These are phyloP conservation scores for Pelodytes ibericus DNA, from an alignment of 2,797 vertebrate species.

Conservation along the genomic window DNA sequence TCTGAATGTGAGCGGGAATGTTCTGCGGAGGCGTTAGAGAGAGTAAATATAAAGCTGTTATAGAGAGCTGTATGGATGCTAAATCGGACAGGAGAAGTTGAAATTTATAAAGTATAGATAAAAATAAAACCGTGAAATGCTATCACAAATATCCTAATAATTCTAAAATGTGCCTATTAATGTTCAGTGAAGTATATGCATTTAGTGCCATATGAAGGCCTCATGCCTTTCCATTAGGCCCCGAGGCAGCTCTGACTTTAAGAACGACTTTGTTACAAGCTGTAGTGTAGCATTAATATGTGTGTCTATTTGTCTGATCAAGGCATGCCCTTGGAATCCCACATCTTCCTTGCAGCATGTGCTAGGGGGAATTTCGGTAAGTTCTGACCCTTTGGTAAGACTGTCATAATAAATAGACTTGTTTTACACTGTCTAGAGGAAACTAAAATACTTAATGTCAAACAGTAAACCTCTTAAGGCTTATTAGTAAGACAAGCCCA, in stretches of 20 bases:
- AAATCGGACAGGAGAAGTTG: no score
- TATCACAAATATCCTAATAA: no score
- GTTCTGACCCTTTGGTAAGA: conserved; percentile 34
- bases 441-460: conserved; percentile 24
- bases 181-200: no score
- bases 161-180: no score
- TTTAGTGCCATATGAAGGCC: no score
- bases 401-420: conserved; percentile 52
- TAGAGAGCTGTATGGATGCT: no score
- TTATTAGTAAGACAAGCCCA: conserved; percentile 16
- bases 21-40: no score
- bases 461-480: conserved; percentile 25
- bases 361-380: conserved; percentile 40
- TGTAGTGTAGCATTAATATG: conserved; percentile 35
- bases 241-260: conserved; percentile 28
- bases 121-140: no score
- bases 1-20: no score
- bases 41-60: no score
- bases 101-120: no score
- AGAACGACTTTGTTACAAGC: conserved; percentile 43
- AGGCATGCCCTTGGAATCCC: conserved; percentile 49
- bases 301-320: conserved; percentile 34
- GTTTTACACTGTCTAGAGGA: conserved; percentile 14
- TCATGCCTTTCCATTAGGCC: no score
- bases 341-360: conserved; percentile 37